Evolutionary conservation across 2,113 vertebrate genomes (phyloP).

Genomic region (Tyto alba): DNA sequence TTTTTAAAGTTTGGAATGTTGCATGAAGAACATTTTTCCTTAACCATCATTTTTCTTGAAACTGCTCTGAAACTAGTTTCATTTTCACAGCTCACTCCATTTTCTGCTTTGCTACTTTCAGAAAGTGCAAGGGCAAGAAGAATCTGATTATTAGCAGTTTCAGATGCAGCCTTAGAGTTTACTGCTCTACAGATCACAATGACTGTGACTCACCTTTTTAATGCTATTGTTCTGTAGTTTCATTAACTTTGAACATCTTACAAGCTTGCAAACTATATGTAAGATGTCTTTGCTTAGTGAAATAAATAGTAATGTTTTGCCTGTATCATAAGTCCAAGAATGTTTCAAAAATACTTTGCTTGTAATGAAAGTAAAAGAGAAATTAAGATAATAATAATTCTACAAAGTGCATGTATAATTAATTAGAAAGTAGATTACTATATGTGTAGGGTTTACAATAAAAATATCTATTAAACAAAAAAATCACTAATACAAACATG

Average conservation of each 20-base stretch:
- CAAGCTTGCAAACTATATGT: not conserved
- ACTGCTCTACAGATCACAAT: not conserved
- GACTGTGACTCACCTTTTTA: not conserved
- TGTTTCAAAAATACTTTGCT: not conserved
- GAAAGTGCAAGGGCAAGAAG: not conserved
- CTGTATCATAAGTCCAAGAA: not conserved
- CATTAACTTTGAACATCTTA: not conserved
- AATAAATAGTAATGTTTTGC: not conserved
- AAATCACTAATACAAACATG: not conserved
- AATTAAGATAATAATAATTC: not conserved
- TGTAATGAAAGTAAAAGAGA: not conserved
- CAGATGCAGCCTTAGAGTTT: not conserved
- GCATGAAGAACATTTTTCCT: not conserved
- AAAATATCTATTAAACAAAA: not conserved
- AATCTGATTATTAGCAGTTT: not conserved
- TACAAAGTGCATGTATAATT: not conserved
- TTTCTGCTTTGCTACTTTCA: not conserved
- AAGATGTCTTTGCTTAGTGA: not conserved
- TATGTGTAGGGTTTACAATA: not conserved
- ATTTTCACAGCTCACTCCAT: not conserved
- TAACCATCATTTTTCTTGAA: not conserved
- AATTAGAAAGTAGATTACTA: not conserved
- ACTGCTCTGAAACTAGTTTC: not conserved
- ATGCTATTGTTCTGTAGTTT: conserved; percentile 8
- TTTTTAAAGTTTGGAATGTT: not conserved